A percentile compares a stretch with the other conserved stretches of the same genome.
Evolutionary conservation across 1,140 invertebrate species (phyloP).

Genomic region (Drosophila takahashii): DNA sequence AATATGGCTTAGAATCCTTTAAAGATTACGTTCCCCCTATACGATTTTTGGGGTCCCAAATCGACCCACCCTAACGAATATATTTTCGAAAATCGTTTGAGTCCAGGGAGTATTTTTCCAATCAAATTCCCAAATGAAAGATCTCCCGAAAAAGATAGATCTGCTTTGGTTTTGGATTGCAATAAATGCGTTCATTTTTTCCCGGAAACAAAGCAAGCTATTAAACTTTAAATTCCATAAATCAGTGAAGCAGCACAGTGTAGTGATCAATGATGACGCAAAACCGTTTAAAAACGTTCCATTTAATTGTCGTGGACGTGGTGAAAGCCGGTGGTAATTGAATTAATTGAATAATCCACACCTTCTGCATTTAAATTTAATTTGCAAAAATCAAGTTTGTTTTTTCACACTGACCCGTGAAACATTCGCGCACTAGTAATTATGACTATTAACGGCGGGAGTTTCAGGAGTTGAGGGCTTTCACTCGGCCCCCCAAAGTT

Average conservation of each 20-base stretch:
- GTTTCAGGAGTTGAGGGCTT: background rate
- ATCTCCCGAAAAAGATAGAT: too few relatives aligned
- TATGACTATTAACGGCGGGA: conserved; percentile 4
- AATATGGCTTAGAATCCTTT: too few relatives aligned
- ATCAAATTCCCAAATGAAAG: too few relatives aligned
- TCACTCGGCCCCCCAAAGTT: background rate
- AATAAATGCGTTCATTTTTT: background rate
- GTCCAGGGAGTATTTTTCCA: too few relatives aligned
- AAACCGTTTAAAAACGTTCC: background rate
- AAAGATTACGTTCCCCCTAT: too few relatives aligned
- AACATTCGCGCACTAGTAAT: conserved; percentile 12
- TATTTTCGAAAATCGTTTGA: too few relatives aligned
- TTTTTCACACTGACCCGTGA: background rate
- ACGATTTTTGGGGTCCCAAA: too few relatives aligned
- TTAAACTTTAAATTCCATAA: conserved; percentile 9
- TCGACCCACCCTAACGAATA: too few relatives aligned
- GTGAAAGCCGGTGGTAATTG: conserved; percentile 7
- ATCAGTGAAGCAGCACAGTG: conserved; percentile 14
- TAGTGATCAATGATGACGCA: conserved; percentile 5
- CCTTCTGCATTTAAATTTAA: conserved; percentile 9
- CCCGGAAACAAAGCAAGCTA: too few relatives aligned
- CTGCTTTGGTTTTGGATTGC: too few relatives aligned
- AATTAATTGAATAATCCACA: conserved; percentile 40
- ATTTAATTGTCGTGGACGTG: conserved; percentile 17
- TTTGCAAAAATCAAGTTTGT: conserved; percentile 10